phyloP scores from a whole-genome alignment of 2,113 vertebrate species.

The Thamnaconus septentrionalis region DNA sequence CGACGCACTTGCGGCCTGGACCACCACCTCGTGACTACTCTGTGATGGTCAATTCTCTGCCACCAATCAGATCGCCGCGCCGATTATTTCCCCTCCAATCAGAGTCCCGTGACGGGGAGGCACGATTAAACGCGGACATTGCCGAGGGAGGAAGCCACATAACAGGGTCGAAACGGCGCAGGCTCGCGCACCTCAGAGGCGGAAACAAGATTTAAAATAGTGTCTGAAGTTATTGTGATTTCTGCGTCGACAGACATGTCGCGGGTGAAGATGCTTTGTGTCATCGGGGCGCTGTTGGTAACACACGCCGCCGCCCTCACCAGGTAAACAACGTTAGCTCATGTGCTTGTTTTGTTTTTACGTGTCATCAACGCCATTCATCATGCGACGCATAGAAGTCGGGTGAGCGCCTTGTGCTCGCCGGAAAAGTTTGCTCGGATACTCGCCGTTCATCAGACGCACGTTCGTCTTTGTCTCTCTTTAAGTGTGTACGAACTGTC shows the following conservation, averaged over 20 bases:
- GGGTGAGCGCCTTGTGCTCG: too few relatives aligned
- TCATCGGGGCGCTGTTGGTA: constrained; percentile 39
- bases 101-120: not conserved
- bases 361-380: too few relatives aligned
- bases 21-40: too few relatives aligned
- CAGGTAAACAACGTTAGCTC: constrained; percentile 56
- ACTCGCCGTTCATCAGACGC: too few relatives aligned
- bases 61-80: constrained; percentile 33
- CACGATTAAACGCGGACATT: constrained; percentile 24
- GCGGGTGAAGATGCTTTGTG: constrained; percentile 4
- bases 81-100: constrained; percentile 42
- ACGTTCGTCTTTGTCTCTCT: too few relatives aligned
- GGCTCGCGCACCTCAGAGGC: too few relatives aligned
- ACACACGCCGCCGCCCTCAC: constrained; percentile 52
- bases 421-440: too few relatives aligned
- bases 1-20: too few relatives aligned
- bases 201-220: too few relatives aligned
- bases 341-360: not conserved
- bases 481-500: too few relatives aligned
- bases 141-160: constrained; percentile 6
- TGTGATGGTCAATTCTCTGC: not conserved
- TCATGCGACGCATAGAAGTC: too few relatives aligned
- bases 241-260: constrained; percentile 23
- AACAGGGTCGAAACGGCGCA: too few relatives aligned
- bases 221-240: not conserved